phyloP scores from a whole-genome alignment of 1,140 invertebrate species.

The Zaprionus africanus region DNA sequence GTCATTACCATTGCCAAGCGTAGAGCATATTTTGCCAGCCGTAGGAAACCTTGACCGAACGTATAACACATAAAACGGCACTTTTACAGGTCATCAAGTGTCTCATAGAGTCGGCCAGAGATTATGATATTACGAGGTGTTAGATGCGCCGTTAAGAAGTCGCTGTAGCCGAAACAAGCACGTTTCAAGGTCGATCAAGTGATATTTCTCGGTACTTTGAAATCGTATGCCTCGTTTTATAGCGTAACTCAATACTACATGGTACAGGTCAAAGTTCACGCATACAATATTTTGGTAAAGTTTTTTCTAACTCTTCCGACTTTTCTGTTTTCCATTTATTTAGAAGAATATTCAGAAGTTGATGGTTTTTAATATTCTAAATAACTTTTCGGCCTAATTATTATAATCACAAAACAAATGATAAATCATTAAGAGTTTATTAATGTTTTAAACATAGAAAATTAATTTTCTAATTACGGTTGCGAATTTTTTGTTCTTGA shows the following conservation, averaged over 20 bases:
- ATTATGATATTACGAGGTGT: slow-evolving; percentile 31
- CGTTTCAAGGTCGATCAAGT: not conserved
- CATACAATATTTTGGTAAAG: not conserved
- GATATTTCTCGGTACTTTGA: too few species aligned
- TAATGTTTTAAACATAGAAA: too few species aligned
- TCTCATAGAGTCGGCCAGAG: not conserved
- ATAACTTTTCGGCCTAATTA: too few species aligned
- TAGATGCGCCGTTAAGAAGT: slow-evolving; percentile 16
- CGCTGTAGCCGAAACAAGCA: not conserved
- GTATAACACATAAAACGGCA: slow-evolving; percentile 31
- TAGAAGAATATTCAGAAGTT: too few species aligned
- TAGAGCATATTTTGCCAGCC: slow-evolving; percentile 7
- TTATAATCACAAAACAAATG: too few species aligned
- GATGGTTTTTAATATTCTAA: too few species aligned
- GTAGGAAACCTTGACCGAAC: slow-evolving; percentile 42
- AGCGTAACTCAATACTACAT: not conserved
- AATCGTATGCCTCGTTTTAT: too few species aligned
- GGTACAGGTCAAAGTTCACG: not conserved
- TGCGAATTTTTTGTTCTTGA: too few species aligned
- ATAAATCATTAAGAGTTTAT: too few species aligned
- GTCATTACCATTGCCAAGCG: slow-evolving; percentile 2
- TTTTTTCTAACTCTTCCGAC: too few species aligned
- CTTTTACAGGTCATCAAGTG: slow-evolving; percentile 8
- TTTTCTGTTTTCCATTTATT: too few species aligned
- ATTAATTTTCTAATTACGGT: too few species aligned